Evolutionary conservation across 2,888 invertebrate species (phyloP), one percentile per base, ranked within the genome.

Genomic region (Apodemia zela): DNA sequence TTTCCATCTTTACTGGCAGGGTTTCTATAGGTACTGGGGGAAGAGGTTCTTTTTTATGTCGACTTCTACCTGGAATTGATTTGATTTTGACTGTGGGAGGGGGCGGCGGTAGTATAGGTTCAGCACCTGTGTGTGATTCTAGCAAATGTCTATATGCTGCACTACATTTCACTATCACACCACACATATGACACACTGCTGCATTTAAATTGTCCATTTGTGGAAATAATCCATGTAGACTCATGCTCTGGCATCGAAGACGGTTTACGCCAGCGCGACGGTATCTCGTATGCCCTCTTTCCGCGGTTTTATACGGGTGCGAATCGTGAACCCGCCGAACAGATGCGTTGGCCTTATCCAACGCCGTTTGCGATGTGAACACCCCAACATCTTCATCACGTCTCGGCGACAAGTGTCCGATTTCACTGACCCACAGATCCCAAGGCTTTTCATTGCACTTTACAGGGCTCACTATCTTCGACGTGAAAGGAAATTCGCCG

Each of bases 101-200:
- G 61, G 92, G 91, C 45, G 92, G 92, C 49, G 91, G 92, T 65
- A 86, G 81, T 42, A 89, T 80, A 18, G 89, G 86, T 67, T 88
- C 90, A 33, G 79, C 69, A 64, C 80, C 80, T 3, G 83, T 80
- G 78, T 94, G 94, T 67, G 92, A 90, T 74, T 92, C 91, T 73
- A 93, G 93, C 84, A 96, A 93, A 82, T 97, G 97, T 78, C 94
- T 93, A 75, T 94, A 94, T 62, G 95, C 93, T 61, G 96, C 96
- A 81, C 95, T 95, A 73, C 96, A 95, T 87, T 96, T 96, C 73
- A 96, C 94, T 78, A 95, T 94, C 71, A 94, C 93, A 70, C 94
- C 94, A 82, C 97, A 97, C 81, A 94, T 92, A 83, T 95, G 95
- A 85, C 97, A 97, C 72, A 96, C 94, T 66, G 96, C 95, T 67